Evolutionary conservation across 2,888 invertebrate genomes (phyloP).

Genomic region (Eremobia ochroleuca): DNA sequence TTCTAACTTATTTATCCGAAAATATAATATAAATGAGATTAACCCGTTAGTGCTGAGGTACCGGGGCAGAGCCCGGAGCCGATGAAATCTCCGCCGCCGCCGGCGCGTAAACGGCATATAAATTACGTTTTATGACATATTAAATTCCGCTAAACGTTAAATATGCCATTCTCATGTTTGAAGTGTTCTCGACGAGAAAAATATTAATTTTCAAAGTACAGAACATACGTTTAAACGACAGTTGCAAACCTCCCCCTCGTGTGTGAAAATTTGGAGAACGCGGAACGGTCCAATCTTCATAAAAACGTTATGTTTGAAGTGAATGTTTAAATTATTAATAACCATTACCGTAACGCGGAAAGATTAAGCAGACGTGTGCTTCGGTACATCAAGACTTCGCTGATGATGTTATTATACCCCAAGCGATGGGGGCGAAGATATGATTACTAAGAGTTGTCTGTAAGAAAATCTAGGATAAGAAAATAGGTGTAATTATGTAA

Average conservation of each 20-base stretch:
- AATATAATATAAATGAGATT: slow-evolving; percentile 73
- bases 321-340: slow-evolving; percentile 62
- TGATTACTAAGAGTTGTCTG: background rate
- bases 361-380: slow-evolving; percentile 46
- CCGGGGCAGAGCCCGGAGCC: slow-evolving; percentile 66
- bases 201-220: slow-evolving; percentile 74
- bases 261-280: slow-evolving; percentile 49
- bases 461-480: background rate
- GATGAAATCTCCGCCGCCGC: slow-evolving; percentile 80
- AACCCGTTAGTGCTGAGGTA: slow-evolving; percentile 72
- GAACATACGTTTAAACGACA: slow-evolving; percentile 59
- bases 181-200: slow-evolving; percentile 78
- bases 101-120: slow-evolving; percentile 83
- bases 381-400: slow-evolving; percentile 16
- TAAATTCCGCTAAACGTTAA: slow-evolving; percentile 87
- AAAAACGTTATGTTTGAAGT: slow-evolving; percentile 50
- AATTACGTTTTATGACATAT: slow-evolving; percentile 89
- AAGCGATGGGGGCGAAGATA: background rate
- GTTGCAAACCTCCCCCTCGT: slow-evolving; percentile 46
- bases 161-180: slow-evolving; percentile 85
- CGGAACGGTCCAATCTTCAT: slow-evolving; percentile 53
- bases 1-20: slow-evolving; percentile 65
- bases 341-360: slow-evolving; percentile 39
- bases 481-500: background rate
- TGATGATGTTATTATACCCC: slow-evolving; percentile 17